Evolutionary conservation across 2,888 invertebrate species (phyloP), one percentile per base, ranked within the genome.

Genomic region (Platerodrilus igneus): DNA sequence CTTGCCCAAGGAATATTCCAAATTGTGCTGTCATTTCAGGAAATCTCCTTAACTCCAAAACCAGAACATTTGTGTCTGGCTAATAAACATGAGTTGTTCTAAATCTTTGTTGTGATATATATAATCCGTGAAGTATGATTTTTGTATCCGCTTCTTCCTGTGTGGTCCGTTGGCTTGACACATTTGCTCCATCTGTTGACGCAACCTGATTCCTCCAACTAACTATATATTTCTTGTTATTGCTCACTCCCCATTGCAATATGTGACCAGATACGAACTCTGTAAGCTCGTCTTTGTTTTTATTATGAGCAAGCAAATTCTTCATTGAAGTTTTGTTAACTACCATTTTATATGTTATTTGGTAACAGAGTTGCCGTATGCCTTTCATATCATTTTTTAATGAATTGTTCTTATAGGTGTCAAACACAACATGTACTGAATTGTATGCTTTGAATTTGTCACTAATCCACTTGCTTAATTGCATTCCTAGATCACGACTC

Each of bases 1-100:
- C 23, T 10, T 23, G 23, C 9, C 23, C 23, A 23, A 23, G 23
- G 17, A n/a, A 14, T 16, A 28, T 16, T 15, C 7, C 15, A 28
- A 15, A 28, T 5, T 28, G 2, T 28, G 3, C 4, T 23, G 4
- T 23, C n/a, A 23, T 23, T 23, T 23, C 4, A n/a, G n/a, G 23
- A 4, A 23, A 23, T 4, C 23, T 4, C 4, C 27, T 27, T 13
- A 27, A 11, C n/a, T 4, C 23, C 10, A 23, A 23, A 23, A 5
- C 28, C 23, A 23, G 9, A 23, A n/a, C n/a, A n/a, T 27, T 15
- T 27, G 27, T 27, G 15, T 27, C 27, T 27, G 27, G 27, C 27
- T 7, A 27, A 27, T 27, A 27, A 27, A 27, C 10, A 4, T 27
- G 27, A 5, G 4, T 27, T 27, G 27, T 27, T 27, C 15, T 27